Evolutionary conservation across 2,113 vertebrate species (phyloP).

Genomic region (Pseudorectes ferrugineus): DNA sequence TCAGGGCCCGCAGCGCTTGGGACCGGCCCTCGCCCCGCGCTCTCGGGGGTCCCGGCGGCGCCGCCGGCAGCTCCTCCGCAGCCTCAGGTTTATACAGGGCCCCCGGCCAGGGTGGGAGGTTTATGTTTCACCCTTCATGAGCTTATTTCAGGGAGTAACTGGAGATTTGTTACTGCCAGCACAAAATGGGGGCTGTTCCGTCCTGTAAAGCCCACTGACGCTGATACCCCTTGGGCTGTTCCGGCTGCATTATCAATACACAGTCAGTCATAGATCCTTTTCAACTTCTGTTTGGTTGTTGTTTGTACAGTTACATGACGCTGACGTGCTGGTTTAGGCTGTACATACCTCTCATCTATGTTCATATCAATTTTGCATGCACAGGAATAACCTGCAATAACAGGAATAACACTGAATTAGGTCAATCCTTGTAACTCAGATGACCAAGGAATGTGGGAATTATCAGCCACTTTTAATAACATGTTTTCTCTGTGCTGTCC

Average conservation of each 20-base stretch:
- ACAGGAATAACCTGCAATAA: background rate
- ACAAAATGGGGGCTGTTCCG: background rate
- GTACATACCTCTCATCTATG: background rate
- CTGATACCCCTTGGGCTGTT: accelerated
- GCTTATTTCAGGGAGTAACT: background rate
- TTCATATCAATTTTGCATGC: accelerated
- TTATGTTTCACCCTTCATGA: too few relatives aligned
- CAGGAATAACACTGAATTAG: background rate
- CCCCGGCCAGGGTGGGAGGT: accelerated
- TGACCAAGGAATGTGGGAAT: background rate
- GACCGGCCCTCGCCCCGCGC: background rate
- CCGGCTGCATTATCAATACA: accelerated
- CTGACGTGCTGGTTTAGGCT: accelerated
- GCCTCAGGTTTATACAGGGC: background rate
- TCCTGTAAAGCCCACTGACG: background rate
- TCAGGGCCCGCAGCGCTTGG: background rate
- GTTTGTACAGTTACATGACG: background rate
- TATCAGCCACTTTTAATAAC: background rate
- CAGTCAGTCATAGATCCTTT: background rate
- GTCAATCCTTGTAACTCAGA: background rate
- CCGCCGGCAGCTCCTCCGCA: accelerated
- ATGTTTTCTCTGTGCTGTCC: background rate
- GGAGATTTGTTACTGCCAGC: background rate
- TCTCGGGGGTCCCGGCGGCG: background rate
- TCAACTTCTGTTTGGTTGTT: background rate